Base-by-base conservation (phyloP, 1,140 invertebrate species). In the Drosophila sp. region DNA sequence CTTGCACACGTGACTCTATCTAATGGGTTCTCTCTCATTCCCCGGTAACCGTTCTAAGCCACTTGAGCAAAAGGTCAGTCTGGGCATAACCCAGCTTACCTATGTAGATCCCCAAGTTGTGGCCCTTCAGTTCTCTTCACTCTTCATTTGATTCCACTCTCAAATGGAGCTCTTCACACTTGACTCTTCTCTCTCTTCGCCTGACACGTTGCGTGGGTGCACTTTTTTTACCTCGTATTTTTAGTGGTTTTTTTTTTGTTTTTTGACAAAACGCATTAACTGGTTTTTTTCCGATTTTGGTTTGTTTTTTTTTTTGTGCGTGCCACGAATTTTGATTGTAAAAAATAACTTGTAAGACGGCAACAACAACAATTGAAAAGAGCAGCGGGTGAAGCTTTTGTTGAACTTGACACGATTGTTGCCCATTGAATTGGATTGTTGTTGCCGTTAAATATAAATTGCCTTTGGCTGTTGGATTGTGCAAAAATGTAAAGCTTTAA, bases 361-460 rank as follows among this genome's bases (percentile, higher is more conserved):
- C 60, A 55, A 55, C 55, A 66, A 67, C 79, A 78, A 63, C 69
- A 74, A 81, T 72, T 70, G 57, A 68, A 71, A 71, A 64, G 29
- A 66, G 69, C 76, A 60, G 66, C 79, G 83, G 79, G 75, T 79
- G 79, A 82, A 86, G 82, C 83, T 83, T 86, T 83, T 87, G 83
- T 79, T 86, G 83, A 86, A 86, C 83, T 86, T 86, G 83, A 86
- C 83, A 86, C 83, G 66, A 83, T 87, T 86, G 69, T 72, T 68
- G 72, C 30, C 72, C 73, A 76, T 75, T 75, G 65, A 76, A 50
- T 71, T 69, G 57, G 64, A 44, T 68, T 85, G 81, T 76, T 79
- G 25, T 55, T 60, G 64, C 38, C 57, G 25, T 65, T 54, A 67
- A 61, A 60, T 67, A 72, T 70, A 75, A 78, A 85, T 81, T 69